Conservation (phyloP, 2,797 vertebrate species). For the Tapirus indicus region DNA sequence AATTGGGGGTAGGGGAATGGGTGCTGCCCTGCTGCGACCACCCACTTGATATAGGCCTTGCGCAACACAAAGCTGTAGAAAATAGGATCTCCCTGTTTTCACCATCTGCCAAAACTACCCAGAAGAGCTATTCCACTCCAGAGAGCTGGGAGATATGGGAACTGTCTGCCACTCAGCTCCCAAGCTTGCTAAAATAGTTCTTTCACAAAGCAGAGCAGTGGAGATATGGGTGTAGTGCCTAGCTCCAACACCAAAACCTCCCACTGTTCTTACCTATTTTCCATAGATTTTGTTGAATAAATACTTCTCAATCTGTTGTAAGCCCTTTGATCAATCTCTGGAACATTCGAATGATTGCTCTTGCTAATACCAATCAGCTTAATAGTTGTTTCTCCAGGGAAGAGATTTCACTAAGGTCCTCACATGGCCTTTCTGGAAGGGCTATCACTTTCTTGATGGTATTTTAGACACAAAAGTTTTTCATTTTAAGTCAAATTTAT, state of each 20-base stretch:
- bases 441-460: not conserved
- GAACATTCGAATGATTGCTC: not conserved
- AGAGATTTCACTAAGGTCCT: not conserved
- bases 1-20: not conserved
- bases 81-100: not conserved
- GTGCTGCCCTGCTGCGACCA: not conserved
- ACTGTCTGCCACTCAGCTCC: not conserved
- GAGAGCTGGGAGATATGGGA: not conserved
- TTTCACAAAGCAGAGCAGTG: not conserved
- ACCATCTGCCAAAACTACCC: not conserved
- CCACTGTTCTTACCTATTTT: not conserved
- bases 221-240: not conserved
- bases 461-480: not conserved
- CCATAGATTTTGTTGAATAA: not conserved
- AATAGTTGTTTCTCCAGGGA: not conserved
- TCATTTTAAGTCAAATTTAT: slow-evolving; percentile 11
- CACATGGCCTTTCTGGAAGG: not conserved
- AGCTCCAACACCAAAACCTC: not conserved
- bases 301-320: not conserved
- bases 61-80: not conserved
- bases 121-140: not conserved
- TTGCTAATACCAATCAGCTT: not conserved
- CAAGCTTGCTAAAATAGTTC: not conserved
- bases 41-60: not conserved
- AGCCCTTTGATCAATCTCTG: not conserved